Percentiles rank a stretch among this genome's conserved stretches.
phyloP scores from a whole-genome alignment of 2,797 vertebrate species.

The Hirundo rustica region DNA sequence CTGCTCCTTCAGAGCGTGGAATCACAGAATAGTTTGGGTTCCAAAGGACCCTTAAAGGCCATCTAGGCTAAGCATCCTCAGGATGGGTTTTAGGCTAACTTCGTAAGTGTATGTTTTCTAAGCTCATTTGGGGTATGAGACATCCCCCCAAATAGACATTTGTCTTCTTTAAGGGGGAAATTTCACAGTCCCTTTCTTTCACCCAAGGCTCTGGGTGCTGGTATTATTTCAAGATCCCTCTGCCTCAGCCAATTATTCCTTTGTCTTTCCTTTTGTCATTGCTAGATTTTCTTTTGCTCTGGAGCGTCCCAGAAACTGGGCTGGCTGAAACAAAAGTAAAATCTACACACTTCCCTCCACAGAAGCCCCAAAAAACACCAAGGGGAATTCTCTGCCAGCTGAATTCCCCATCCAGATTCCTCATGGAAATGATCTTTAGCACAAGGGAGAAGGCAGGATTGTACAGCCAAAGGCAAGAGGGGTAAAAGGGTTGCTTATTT shows the following conservation, averaged over 20 bases:
- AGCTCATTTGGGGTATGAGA: not conserved
- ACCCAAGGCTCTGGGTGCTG: not conserved
- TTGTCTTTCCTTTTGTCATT: not conserved
- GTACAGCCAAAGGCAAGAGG: not conserved
- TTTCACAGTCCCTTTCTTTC: not conserved
- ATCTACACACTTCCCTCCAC: rapidly evolving
- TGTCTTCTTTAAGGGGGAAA: not conserved
- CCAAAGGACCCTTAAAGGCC: not conserved
- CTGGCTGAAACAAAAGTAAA: not conserved
- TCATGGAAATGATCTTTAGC: not conserved
- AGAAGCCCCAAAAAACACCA: not conserved
- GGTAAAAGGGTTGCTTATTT: not conserved
- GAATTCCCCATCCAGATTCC: not conserved
- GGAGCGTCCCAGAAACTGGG: not conserved
- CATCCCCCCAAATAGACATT: not conserved
- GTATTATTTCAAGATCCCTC: not conserved
- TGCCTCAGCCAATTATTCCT: not conserved
- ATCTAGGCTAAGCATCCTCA: not conserved
- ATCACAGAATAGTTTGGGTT: not conserved
- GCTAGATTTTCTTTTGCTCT: not conserved
- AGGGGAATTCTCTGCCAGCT: not conserved
- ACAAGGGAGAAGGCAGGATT: not conserved
- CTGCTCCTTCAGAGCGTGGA: not conserved
- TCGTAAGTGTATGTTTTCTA: not conserved
- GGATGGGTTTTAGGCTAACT: not conserved